phyloP scores from a whole-genome alignment of 1,140 invertebrate genomes.

The Maconellicoccus hirsutus region DNA sequence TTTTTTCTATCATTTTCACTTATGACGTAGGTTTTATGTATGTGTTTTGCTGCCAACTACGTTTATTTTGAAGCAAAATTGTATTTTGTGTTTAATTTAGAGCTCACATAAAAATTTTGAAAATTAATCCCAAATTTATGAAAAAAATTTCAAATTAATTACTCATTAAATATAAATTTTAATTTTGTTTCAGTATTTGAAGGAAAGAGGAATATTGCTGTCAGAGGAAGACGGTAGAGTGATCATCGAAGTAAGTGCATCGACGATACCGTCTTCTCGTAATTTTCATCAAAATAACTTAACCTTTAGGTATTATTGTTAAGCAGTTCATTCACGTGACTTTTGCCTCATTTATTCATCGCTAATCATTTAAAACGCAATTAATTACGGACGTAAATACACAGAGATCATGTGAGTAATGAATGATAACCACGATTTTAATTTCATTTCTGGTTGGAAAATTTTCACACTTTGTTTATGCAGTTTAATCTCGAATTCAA shows the following conservation, averaged over 20 bases:
- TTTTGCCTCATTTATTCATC: neutral
- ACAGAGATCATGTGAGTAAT: neutral
- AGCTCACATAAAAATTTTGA: too few species aligned
- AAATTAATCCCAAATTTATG: too few species aligned
- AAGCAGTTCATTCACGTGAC: slow-evolving; percentile 3
- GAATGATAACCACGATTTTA: neutral
- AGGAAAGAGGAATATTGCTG: slow-evolving; percentile 11
- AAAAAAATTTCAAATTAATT: too few species aligned
- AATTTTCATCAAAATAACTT: neutral
- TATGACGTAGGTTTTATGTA: too few species aligned
- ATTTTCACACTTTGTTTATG: neutral
- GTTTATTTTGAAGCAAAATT: too few species aligned
- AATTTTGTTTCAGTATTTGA: slow-evolving; percentile 7
- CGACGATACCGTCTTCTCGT: neutral
- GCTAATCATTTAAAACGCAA: neutral
- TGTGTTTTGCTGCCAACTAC: too few species aligned
- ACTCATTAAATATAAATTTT: too few species aligned
- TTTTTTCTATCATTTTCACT: too few species aligned
- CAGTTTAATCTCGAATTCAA: too few species aligned
- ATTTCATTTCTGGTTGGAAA: neutral
- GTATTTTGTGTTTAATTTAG: too few species aligned
- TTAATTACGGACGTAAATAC: neutral
- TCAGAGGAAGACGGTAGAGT: neutral
- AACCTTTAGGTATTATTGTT: neutral
- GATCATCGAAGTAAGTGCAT: slow-evolving; percentile 7